A percentile compares a stretch with the other conserved stretches of the same genome.
Evolutionary conservation across 2,113 vertebrate species (phyloP).

Genomic region (Hystrix cristata): DNA sequence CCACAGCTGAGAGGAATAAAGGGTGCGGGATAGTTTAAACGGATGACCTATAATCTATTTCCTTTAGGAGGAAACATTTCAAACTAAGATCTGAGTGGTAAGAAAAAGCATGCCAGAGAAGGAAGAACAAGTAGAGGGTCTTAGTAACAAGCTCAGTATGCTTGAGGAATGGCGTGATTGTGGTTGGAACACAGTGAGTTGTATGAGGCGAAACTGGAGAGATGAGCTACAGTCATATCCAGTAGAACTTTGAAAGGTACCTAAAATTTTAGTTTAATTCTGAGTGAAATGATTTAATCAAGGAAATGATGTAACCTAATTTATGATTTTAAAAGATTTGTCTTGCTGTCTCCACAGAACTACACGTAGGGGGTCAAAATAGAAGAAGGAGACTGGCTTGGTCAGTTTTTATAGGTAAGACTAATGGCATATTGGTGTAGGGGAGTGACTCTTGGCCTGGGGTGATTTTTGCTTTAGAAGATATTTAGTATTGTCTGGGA

Average conservation of each 20-base stretch:
- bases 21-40: background rate
- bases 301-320: background rate
- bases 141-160: background rate
- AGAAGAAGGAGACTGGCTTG: background rate
- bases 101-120: background rate
- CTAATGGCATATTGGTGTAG: background rate
- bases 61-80: background rate
- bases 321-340: background rate
- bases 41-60: background rate
- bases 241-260: background rate
- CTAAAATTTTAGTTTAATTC: background rate
- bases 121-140: background rate
- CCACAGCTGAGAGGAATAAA: background rate
- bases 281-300: conserved; percentile 6
- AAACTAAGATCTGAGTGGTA: background rate
- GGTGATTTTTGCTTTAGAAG: background rate
- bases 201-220: background rate
- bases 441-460: background rate
- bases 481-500: background rate
- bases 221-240: background rate
- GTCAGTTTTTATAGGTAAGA: background rate
- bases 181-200: background rate
- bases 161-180: background rate
- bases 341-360: background rate
- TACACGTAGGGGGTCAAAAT: background rate